Evolutionary conservation across 2,888 invertebrate species (phyloP).

Genomic region (Ctena decussata): DNA sequence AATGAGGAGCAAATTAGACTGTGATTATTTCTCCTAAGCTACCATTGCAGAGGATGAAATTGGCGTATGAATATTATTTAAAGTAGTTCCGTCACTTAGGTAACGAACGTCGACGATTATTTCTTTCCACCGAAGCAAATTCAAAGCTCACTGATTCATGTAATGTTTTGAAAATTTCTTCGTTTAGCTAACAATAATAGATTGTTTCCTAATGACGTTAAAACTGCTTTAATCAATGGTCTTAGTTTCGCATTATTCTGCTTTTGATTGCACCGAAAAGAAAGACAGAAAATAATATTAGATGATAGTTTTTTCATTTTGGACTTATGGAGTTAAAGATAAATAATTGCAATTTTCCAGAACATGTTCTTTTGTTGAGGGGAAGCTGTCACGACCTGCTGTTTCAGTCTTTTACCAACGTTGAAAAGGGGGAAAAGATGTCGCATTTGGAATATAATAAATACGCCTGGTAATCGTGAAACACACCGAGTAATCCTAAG

Average conservation of each 20-base stretch:
- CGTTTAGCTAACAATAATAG: constrained; percentile 5
- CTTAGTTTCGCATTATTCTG: not conserved
- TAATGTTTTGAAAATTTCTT: constrained; percentile 36
- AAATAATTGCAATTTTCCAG: constrained; percentile 1
- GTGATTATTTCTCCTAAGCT: constrained; percentile 18
- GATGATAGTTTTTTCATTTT: not conserved
- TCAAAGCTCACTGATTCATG: constrained; percentile 62
- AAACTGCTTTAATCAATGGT: constrained; percentile 1
- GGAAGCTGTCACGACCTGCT: not conserved
- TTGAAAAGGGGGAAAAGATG: not conserved
- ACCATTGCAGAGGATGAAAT: constrained; percentile 24
- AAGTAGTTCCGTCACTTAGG: constrained; percentile 62
- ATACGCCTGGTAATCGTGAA: not conserved
- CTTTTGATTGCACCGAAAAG: not conserved
- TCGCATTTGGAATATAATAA: not conserved
- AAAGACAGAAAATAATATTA: not conserved
- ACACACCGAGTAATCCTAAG: not conserved
- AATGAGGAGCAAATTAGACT: constrained; percentile 67
- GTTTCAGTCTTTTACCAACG: not conserved
- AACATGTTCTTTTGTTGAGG: not conserved
- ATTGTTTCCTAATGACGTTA: constrained; percentile 9
- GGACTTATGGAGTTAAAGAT: not conserved
- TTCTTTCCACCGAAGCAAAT: constrained; percentile 56
- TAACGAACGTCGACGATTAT: constrained; percentile 57
- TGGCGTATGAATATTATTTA: constrained; percentile 60